These are phyloP conservation scores for Lithobates pipiens DNA, from an alignment of 2,797 vertebrate genomes.

Conservation along the genomic window DNA sequence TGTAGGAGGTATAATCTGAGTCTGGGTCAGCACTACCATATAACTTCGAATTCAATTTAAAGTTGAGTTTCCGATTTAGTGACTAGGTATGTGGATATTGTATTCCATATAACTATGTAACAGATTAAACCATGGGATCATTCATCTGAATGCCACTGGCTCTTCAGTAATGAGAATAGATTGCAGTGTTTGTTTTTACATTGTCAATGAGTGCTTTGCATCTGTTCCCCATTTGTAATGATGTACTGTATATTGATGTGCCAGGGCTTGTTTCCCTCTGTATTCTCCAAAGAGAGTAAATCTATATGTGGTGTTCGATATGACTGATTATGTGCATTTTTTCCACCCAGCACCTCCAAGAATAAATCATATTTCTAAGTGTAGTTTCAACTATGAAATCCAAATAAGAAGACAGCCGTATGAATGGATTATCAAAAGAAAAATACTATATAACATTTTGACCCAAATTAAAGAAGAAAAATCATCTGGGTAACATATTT, in stretches of 20 bases:
- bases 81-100: background rate
- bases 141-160: background rate
- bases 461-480: too few relatives aligned
- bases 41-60: too few relatives aligned
- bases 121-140: background rate
- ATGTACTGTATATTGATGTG: background rate
- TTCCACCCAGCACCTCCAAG: background rate
- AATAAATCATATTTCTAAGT: background rate
- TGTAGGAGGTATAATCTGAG: too few relatives aligned
- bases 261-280: background rate
- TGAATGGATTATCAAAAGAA: background rate
- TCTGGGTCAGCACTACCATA: too few relatives aligned
- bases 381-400: background rate
- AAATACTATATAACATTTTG: background rate
- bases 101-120: background rate
- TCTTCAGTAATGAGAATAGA: slow-evolving; percentile 13
- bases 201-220: background rate
- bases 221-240: slow-evolving; percentile 28
- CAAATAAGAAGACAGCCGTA: background rate
- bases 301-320: background rate
- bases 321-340: background rate
- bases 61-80: too few relatives aligned
- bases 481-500: too few relatives aligned
- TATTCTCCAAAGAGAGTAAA: slow-evolving; percentile 2
- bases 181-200: slow-evolving; percentile 30